Evolutionary conservation across 2,888 invertebrate genomes (phyloP), one percentile per base, ranked within the genome.

Genomic region (Pollenia angustigena): DNA sequence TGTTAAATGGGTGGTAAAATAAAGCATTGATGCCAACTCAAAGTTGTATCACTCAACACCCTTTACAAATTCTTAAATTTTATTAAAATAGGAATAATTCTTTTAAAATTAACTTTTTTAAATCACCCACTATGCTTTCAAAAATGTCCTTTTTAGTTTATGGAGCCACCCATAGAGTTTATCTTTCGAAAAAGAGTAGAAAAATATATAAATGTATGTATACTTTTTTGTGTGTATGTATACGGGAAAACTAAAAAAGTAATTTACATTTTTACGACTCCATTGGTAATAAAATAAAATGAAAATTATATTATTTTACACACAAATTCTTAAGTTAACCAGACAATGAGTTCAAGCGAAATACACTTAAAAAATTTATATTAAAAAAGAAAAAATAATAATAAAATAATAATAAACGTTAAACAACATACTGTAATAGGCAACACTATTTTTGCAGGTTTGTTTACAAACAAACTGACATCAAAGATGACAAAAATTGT

Each of bases 241-340:
- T 54, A 52, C 87, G 87, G 89, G 88, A 90, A 90, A 91, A 90
- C 90, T 91, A 90, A 90, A 32, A 91, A 91, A 91, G 91, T 90
- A 91, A 91, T 91, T 91, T 91, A 90, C 91, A 90, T 90, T 91
- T 91, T 91, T 91, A 91, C 89, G 91, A 91, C 91, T 91, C 89
- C 89, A 89, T 81, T 89, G 91, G 82, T 44, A 74, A 90, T 90
- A 90, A 91, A 91, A 81, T 90, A 71, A 52, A 62, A 60, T 75
- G 32, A 50, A 64, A 68, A 68, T 66, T 71, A 48, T 62, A 66
- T 78, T 66, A 50, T 71, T 71, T 58, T 50, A 54, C 23, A 75
- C 23, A 69, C 50, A 82, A 75, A 74, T 58, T 64, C 48, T 74
- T 32, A 56, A 74, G 72, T 58, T 66, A 66, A 74, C 48, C 72